Evolutionary conservation across 2,797 vertebrate species (phyloP), one percentile per base, ranked within the genome.

Genomic region (Anguilla pacifica): DNA sequence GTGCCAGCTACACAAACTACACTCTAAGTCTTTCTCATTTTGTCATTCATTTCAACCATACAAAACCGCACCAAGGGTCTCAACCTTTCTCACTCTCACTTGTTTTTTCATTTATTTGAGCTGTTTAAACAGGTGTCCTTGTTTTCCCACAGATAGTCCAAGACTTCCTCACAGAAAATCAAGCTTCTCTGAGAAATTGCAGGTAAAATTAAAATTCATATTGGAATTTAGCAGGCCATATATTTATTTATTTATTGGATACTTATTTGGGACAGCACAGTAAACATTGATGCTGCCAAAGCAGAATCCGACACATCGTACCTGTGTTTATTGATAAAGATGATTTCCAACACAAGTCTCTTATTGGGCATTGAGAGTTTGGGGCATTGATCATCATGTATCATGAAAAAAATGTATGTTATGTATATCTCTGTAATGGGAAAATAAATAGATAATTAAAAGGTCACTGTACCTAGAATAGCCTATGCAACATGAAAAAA

Each of bases 91-190:
- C 19, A 64, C 72, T 77, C 31, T 77, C 72, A 15, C 72, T 53
- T 57, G n/a, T 9, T 61, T 43, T 28, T 19, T 13, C 35, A 49
- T 86, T 28, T 11, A 15, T 89, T 86, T 89, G 93, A 0, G 90
- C 92, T 91, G 49, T 92, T 31, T 22, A 51, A 6, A 39, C 79
- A 57, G 35, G 2, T 11, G 7, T 87, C 35, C 90, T 72, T 7
- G 64, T 91, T 84, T 90, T 22, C 89, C 90, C 89, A 90, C 95
- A 99, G 98, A 94, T 95, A 81, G 93, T 98, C 86, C 96, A 97
- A 86, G 97, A 98, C 92, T 92, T 97, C 28, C 94, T 99, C 82
- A 92, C 94, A 25, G 97, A 98, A 86, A 95, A 93, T 86, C 96
- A 96, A 53, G 89, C 94, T 86, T 92, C 96, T 25, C 91, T 95